Evolutionary conservation across 2,888 invertebrate species (phyloP), one percentile per base, ranked within the genome.

Genomic region (Leptogaster cylindrica): DNA sequence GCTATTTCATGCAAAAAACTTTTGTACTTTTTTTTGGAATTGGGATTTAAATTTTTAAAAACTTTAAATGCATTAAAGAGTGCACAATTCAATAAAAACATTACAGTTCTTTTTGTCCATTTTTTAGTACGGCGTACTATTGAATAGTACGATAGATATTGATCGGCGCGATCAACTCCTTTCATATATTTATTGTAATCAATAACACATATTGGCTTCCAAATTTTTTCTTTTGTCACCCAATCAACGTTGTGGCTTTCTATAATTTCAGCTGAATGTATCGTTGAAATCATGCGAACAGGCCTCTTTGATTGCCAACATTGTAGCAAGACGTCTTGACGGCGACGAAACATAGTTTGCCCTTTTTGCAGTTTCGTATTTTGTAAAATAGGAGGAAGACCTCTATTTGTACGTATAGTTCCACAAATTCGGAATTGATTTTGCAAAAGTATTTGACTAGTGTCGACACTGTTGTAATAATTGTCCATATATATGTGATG

Each of bases 41-140:
- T n/a, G n/a, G n/a, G n/a, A n/a, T n/a, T n/a, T 18, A 70, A 64
- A n/a, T 58, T 52, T 36, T 12, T 28, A 52, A 3, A 52, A 52
- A 65, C 52, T 65, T 66, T 44, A 16, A 66, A 66, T 66, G 55
- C 44, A 66, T 66, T 55, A 31, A 66, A 66, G 28, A 44, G 27
- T 23, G 25, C 31, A 66, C 41, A 55, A 55, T 55, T 66, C n/a
- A 66, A 44, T 3, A 66, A 27, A 66, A 55, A 44, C 28, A 66
- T 44, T 39, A 46, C 46, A 25, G 28, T 16, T 51, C 39, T 65
- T 65, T 51, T 41, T 55, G 25, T 55, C 44, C 44, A 66, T 23
- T 52, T 66, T 20, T 55, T 31, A 55, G 20, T 55, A 44, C 55
- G 52, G 28, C 55, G 14, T 44, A 55, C 52, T 27, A 66, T 55